A percentile compares a stretch with the other conserved stretches of the same genome.
phyloP scores from a whole-genome alignment of 1,140 invertebrate genomes.

The Atopsyche davidsoni region DNA sequence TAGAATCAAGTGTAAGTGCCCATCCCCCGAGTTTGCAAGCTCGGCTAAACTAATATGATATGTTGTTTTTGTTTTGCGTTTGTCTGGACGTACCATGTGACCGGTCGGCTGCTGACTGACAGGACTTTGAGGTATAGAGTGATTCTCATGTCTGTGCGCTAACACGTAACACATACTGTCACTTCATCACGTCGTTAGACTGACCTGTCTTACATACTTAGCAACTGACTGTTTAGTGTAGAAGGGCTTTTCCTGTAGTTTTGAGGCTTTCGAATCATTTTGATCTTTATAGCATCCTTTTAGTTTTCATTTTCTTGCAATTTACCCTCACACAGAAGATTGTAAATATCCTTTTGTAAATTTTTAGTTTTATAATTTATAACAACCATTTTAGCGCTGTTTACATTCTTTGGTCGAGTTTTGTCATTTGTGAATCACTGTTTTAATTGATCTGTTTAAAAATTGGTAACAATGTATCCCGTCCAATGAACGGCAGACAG shows the following conservation, averaged over 20 bases:
- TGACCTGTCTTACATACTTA: constrained; percentile 38
- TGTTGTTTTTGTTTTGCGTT: constrained; percentile 50
- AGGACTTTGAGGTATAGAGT: constrained; percentile 70
- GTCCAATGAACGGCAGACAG: constrained; percentile 5
- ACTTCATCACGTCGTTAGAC: constrained; percentile 39
- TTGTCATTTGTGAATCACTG: constrained; percentile 20
- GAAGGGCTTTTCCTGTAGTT: constrained; percentile 57
- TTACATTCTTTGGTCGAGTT: constrained; percentile 19
- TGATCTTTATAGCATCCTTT: constrained; percentile 51
- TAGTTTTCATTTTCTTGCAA: constrained; percentile 39
- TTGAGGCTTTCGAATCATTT: constrained; percentile 52
- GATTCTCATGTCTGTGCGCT: constrained; percentile 46
- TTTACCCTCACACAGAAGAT: constrained; percentile 26
- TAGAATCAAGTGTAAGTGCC: not conserved
- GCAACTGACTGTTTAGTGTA: constrained; percentile 47
- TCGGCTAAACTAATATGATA: constrained; percentile 31
- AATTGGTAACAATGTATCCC: not conserved
- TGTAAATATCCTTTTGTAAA: constrained; percentile 22
- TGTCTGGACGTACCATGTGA: constrained; percentile 42
- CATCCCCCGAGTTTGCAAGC: too few relatives aligned
- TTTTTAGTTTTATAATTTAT: constrained; percentile 19
- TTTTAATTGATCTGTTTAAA: constrained; percentile 7
- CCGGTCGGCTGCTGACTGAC: constrained; percentile 47
- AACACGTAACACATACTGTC: constrained; percentile 39
- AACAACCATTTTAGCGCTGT: constrained; percentile 21